Conservation (phyloP, 2,113 vertebrate genomes). For the Serinus canaria region DNA sequence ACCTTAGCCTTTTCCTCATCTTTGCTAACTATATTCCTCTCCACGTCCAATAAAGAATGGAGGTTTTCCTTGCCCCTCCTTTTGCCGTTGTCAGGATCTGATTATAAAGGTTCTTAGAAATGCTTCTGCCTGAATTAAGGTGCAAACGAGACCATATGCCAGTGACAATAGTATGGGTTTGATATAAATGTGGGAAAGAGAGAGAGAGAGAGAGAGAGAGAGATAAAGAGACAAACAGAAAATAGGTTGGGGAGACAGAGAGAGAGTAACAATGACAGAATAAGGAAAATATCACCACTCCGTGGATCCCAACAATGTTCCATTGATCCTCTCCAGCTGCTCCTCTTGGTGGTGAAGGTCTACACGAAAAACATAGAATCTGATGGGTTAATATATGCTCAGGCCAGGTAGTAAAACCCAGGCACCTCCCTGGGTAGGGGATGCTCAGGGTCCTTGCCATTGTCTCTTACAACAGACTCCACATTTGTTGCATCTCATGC, state of each 20-base stretch:
- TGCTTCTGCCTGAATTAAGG: not conserved
- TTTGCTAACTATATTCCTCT: not conserved
- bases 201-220: not conserved
- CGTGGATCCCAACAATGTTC: not conserved
- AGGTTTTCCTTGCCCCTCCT: not conserved
- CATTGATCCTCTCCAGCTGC: not conserved
- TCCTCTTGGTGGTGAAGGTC: not conserved
- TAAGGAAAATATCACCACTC: not conserved
- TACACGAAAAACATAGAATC: not conserved
- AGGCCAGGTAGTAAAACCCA: not conserved
- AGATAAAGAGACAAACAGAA: not conserved
- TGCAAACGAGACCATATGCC: not conserved
- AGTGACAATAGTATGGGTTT: not conserved
- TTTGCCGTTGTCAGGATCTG: not conserved
- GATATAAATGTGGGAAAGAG: not conserved
- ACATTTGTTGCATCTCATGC: too few species aligned
- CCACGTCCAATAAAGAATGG: not conserved
- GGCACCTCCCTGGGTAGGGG: too few species aligned
- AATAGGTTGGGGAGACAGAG: not conserved
- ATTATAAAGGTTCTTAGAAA: not conserved
- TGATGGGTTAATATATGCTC: not conserved
- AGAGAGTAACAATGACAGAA: not conserved
- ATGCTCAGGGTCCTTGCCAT: too few species aligned
- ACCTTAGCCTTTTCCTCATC: not conserved
- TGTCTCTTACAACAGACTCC: too few species aligned